A percentile compares a stretch with the other conserved stretches of the same genome.
Conservation (phyloP, 2,888 invertebrate genomes). For the Perizoma flavofasciatum region DNA sequence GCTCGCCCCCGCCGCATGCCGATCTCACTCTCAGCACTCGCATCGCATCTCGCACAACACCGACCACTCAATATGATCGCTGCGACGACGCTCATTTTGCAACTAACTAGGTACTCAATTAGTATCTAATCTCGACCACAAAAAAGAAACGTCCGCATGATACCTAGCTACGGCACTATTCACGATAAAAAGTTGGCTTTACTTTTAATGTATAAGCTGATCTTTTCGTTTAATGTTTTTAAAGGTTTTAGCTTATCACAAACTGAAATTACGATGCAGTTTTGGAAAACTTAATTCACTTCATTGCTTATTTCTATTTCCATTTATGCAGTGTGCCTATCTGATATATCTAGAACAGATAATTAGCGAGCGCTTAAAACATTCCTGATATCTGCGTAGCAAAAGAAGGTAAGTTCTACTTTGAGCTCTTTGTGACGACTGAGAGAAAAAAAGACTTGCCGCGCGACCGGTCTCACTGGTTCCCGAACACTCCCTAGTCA, state of each 20-base stretch:
- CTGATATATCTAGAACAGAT: not conserved
- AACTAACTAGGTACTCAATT: constrained; percentile 23
- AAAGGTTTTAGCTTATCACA: not conserved
- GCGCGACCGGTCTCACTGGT: constrained; percentile 70
- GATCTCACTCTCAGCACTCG: constrained; percentile 46
- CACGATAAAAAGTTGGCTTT: constrained; percentile 16
- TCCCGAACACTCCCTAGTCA: constrained; percentile 37
- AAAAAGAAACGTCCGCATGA: constrained; percentile 25
- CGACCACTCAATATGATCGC: constrained; percentile 23
- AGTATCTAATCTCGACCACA: constrained; percentile 23
- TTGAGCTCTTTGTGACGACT: constrained; percentile 9
- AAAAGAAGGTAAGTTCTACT: not conserved
- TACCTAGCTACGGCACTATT: constrained; percentile 16
- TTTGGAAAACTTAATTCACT: not conserved
- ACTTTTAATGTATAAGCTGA: too few species aligned
- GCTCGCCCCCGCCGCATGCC: constrained; percentile 71
- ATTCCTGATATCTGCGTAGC: constrained; percentile 1
- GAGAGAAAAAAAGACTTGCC: constrained; percentile 61
- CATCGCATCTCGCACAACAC: constrained; percentile 46
- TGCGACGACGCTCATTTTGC: constrained; percentile 26
- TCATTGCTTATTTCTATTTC: too few species aligned
- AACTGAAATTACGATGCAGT: too few species aligned
- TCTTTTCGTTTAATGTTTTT: not conserved
- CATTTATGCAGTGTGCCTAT: not conserved
- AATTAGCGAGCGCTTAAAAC: not conserved